Evolutionary conservation across 1,140 invertebrate species (phyloP), one percentile per base, ranked within the genome.

Genomic region (Drosophila nikananu): DNA sequence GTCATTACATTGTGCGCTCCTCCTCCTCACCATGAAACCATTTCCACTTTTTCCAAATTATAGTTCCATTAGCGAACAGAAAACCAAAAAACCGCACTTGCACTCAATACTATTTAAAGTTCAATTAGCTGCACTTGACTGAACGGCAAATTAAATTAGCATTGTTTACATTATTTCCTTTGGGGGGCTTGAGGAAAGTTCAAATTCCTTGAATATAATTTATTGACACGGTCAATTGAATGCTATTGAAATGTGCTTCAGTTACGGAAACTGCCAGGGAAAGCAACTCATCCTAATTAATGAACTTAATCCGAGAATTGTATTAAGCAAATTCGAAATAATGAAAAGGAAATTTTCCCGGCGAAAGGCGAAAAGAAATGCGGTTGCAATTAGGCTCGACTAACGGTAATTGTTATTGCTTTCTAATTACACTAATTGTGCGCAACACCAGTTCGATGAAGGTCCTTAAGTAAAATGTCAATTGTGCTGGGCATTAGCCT

Each of bases 391-490:
- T 83, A 78, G 54, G 66, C 67, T 54, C 52, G 55, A 66, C 48
- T 58, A 75, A 76, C 46, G 66, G 72, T 90, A 90, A 90, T 90
- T 86, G 86, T 90, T 90, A 91, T 90, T 82, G 86, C 81, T 90
- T 90, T 90, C 86, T 90, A 90, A 90, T 90, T 90, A 90, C 86
- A 90, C 55, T 75, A 82, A 80, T 79, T 86, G 68, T 82, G 59
- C 52, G 63, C 77, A 80, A 80, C 78, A 80, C 78, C 77, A 80
- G 76, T 72, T 65, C 77, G 76, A 79, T 65, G 77, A 72, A 90
- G 73, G 80, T 81, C 86, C 82, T 63, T 77, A 90, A 91, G 82
- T 90, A 86, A 90, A 90, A 90, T 90, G 86, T 91, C 86, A 90
- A 90, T 90, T 90, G 86, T 59, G 55, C 63, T 55, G 65, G 61